These are phyloP conservation scores for Triplophysa bombifrons DNA, from an alignment of 2,797 vertebrate genomes.

Conservation along the genomic window DNA sequence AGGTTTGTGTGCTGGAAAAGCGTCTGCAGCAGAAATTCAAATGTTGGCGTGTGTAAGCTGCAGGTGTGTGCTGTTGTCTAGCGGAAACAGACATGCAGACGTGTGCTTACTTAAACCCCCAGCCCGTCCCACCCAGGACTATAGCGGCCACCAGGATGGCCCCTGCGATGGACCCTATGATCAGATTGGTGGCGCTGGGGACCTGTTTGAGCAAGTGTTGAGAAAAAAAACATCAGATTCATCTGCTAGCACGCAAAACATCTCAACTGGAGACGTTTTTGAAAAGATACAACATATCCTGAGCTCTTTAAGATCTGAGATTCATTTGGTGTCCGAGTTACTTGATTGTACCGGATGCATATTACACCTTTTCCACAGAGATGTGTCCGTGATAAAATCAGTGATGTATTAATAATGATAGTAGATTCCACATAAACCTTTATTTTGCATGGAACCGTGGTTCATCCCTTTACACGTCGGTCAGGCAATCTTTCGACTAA, in stretches of 20 bases:
- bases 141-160: constrained; percentile 99
- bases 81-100: constrained; percentile 91
- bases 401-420: no score
- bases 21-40: constrained; percentile 95
- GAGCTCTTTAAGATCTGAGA: no score
- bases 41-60: constrained; percentile 91
- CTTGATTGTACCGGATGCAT: no score
- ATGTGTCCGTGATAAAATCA: no score
- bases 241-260: constrained; percentile 79
- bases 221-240: constrained; percentile 76
- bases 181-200: constrained; percentile 99
- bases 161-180: constrained; percentile 99
- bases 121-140: constrained; percentile 99
- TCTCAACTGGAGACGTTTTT: constrained; percentile 20
- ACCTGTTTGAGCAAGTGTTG: constrained; percentile 88
- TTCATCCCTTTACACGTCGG: no score
- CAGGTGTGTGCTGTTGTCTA: constrained; percentile 85
- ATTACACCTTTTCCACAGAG: no score
- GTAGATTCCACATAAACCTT: no score
- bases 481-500: no score
- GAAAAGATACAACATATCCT: background rate
- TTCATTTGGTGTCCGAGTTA: no score
- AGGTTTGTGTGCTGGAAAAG: constrained; percentile 44
- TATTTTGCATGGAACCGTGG: no score
- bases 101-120: constrained; percentile 99